Percentiles rank a stretch among this genome's conserved stretches.
Conservation (phyloP, 2,888 invertebrate genomes). For the Peribatodes rhomboidaria region DNA sequence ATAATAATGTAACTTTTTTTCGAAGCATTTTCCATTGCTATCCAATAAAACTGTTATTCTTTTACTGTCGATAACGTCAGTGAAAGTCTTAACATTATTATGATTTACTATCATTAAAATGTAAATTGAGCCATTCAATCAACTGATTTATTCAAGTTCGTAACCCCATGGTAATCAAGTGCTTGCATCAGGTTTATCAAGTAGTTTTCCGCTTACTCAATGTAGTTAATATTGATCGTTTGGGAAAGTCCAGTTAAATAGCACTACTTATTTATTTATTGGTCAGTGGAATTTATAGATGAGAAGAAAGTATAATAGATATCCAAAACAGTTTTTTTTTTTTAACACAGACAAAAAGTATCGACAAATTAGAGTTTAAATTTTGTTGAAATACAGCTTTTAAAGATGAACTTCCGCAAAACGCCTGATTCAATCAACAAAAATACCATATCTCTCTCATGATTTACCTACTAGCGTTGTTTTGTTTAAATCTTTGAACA, state of each 20-base stretch:
- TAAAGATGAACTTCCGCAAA: too few relatives aligned
- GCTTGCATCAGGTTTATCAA: conserved; percentile 13
- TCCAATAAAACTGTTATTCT: neutral
- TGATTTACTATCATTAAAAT: conserved; percentile 38
- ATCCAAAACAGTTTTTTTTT: too few relatives aligned
- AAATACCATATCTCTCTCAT: too few relatives aligned
- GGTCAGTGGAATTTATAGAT: neutral
- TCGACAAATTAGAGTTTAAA: too few relatives aligned
- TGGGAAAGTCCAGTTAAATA: neutral
- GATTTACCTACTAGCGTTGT: too few relatives aligned
- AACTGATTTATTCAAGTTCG: conserved; percentile 33
- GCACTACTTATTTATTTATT: neutral
- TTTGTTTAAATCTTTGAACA: too few relatives aligned
- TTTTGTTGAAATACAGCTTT: too few relatives aligned
- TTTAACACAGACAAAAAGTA: too few relatives aligned
- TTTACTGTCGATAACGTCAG: conserved; percentile 8
- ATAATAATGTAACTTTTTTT: neutral
- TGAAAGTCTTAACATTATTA: conserved; percentile 24
- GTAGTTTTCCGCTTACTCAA: conserved; percentile 14
- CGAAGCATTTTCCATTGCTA: neutral
- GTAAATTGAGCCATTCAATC: conserved; percentile 33
- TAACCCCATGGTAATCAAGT: conserved; percentile 21
- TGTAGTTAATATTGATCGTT: neutral
- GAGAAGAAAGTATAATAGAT: neutral
- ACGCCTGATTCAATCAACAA: too few relatives aligned